Conservation (phyloP, 1,140 invertebrate genomes). For the Drosophila sulfurigaster region DNA sequence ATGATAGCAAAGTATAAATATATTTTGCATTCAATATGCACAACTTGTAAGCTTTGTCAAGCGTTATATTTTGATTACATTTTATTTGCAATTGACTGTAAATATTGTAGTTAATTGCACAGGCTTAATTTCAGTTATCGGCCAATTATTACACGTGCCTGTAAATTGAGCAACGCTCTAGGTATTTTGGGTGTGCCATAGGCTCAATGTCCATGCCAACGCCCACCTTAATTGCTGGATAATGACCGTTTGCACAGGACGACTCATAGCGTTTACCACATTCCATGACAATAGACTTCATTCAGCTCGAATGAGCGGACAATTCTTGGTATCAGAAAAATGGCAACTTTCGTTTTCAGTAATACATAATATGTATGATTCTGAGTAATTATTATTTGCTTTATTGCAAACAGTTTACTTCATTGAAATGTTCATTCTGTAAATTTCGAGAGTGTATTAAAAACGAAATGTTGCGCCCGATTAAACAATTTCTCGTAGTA, state of each 20-base stretch:
- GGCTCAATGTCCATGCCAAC: background rate
- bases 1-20: background rate
- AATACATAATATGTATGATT: background rate
- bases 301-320: background rate
- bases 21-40: background rate
- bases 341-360: background rate
- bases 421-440: background rate
- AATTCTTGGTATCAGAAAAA: constrained; percentile 1
- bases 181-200: constrained; percentile 20
- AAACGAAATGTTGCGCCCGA: background rate
- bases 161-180: constrained; percentile 33
- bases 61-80: background rate
- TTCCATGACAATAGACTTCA: background rate
- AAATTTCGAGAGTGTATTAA: constrained; percentile 6
- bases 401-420: background rate
- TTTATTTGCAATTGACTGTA: background rate
- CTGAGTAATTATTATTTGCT: background rate
- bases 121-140: constrained; percentile 62
- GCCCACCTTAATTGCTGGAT: constrained; percentile 26
- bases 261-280: background rate
- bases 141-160: constrained; percentile 44
- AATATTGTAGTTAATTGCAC: constrained; percentile 24
- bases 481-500: constrained; percentile 6
- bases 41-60: constrained; percentile 5
- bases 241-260: background rate